Evolutionary conservation across 2,888 invertebrate species (phyloP).

Genomic region (Pseudanteris insignis): DNA sequence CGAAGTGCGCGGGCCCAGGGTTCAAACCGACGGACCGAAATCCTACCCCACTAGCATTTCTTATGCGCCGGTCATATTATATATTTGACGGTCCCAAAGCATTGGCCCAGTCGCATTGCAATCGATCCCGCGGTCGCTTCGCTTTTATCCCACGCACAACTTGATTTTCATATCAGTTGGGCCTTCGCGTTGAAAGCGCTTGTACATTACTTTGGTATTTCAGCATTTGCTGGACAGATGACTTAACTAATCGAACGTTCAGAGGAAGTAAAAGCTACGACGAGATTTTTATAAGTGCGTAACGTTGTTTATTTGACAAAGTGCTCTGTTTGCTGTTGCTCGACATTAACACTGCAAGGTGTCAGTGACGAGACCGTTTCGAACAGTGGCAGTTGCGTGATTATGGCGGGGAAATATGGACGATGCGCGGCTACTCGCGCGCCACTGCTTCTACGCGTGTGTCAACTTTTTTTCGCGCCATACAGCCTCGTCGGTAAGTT

Average conservation of each 20-base stretch:
- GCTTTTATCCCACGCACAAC: slow-evolving; percentile 1
- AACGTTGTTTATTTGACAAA: no score
- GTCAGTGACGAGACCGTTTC: no score
- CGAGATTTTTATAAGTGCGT: no score
- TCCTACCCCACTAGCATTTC: slow-evolving; percentile 19
- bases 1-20: slow-evolving; percentile 1
- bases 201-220: background rate
- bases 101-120: slow-evolving; percentile 25
- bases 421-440: slow-evolving; percentile 11
- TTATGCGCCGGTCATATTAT: background rate
- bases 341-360: no score
- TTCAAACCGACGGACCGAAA: slow-evolving; percentile 15
- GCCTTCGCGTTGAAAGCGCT: background rate
- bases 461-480: slow-evolving; percentile 15
- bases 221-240: background rate
- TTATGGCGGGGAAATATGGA: slow-evolving; percentile 8
- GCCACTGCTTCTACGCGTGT: slow-evolving; percentile 14
- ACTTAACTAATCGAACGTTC: no score
- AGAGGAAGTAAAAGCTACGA: no score
- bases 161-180: background rate
- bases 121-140: slow-evolving; percentile 8
- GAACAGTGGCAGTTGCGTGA: background rate
- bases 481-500: slow-evolving; percentile 19
- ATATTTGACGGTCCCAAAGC: slow-evolving; percentile 25
- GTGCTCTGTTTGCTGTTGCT: no score